Evolutionary conservation across 2,888 invertebrate genomes (phyloP).

Genomic region (Gisinianus flammeolus): DNA sequence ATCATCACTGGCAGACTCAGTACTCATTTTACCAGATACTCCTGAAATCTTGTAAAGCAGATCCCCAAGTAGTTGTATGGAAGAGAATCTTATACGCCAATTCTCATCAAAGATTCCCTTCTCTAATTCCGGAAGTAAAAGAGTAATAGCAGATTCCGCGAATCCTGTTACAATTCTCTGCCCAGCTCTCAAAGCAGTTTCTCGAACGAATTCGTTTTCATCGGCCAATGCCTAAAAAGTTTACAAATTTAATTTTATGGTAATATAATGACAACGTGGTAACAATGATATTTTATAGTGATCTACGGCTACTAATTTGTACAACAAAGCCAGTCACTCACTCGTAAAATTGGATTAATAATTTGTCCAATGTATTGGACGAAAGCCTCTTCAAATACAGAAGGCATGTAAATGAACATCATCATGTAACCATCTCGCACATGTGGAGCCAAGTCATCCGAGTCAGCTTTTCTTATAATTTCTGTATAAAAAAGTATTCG

Average conservation of each 20-base stretch:
- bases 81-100: conserved; percentile 93
- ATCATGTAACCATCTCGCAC: conserved; percentile 99
- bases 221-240: conserved; percentile 82
- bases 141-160: conserved; percentile 90
- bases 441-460: conserved; percentile 91
- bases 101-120: conserved; percentile 95
- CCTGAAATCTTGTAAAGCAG: conserved; percentile 94
- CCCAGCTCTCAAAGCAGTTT: conserved; percentile 95
- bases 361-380: conserved; percentile 95
- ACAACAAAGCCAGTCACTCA: conserved; percentile 58
- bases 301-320: too few species aligned
- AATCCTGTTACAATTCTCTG: conserved; percentile 96
- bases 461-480: conserved; percentile 90
- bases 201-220: conserved; percentile 97
- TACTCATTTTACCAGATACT: conserved; percentile 98
- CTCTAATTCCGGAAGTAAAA: conserved; percentile 92
- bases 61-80: conserved; percentile 94
- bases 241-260: neutral
- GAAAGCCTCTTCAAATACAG: conserved; percentile 94
- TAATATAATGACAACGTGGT: too few species aligned
- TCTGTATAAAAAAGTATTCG: conserved; percentile 65
- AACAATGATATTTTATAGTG: too few species aligned
- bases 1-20: conserved; percentile 96
- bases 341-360: conserved; percentile 92
- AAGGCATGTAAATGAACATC: conserved; percentile 99